phyloP scores from a whole-genome alignment of 2,113 vertebrate genomes.

The Tachysurus vachellii region DNA sequence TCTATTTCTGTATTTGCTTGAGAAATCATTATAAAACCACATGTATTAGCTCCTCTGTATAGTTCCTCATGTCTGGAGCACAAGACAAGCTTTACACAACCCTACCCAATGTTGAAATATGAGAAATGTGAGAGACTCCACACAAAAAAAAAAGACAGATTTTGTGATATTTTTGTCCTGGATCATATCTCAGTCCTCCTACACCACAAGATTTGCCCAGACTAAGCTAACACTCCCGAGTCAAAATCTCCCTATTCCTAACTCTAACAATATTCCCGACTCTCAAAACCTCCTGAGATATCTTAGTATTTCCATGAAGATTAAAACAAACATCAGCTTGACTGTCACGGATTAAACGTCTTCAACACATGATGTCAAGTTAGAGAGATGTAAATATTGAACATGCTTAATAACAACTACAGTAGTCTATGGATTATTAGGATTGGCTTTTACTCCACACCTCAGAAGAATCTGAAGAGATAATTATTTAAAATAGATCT shows the following conservation, averaged over 20 bases:
- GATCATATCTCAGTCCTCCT: not conserved
- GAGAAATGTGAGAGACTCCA: slow-evolving; percentile 1
- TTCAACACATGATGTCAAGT: not conserved
- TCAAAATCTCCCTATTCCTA: not conserved
- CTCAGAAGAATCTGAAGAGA: not conserved
- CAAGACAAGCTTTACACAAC: not conserved
- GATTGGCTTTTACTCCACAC: not conserved
- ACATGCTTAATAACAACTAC: not conserved
- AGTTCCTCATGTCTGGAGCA: not conserved
- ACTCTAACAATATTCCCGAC: not conserved
- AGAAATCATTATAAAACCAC: not conserved
- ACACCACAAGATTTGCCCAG: not conserved
- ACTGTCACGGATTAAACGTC: not conserved
- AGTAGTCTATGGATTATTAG: not conserved
- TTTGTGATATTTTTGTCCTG: slow-evolving; percentile 10
- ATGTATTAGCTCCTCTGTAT: not conserved
- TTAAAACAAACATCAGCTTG: not conserved
- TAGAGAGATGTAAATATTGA: not conserved
- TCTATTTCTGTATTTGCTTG: not conserved
- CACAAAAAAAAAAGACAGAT: slow-evolving; percentile 5
- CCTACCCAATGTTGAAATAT: not conserved
- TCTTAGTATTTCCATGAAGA: not conserved
- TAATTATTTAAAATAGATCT: not conserved
- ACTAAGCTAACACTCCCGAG: not conserved
- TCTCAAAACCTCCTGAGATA: not conserved